A percentile compares a stretch with the other conserved stretches of the same genome.
These are phyloP conservation scores for Gambusia yucatana DNA, from an alignment of 2,797 vertebrate species.

Conservation along the genomic window DNA sequence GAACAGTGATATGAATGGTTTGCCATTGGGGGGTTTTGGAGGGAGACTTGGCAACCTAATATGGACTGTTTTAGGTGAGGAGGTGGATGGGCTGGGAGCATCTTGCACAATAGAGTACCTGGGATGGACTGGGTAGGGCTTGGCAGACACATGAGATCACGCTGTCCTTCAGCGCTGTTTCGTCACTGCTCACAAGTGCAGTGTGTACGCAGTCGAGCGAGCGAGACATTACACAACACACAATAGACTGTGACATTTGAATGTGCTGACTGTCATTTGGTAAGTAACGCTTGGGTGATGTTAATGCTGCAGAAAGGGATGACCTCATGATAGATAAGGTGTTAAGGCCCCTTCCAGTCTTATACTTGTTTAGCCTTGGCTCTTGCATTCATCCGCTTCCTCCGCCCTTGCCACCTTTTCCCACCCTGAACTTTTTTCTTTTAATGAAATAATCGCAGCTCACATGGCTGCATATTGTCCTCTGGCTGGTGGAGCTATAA, in stretches of 20 bases:
- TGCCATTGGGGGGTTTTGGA: constrained; percentile 14
- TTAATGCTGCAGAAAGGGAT: constrained; percentile 74
- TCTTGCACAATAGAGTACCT: constrained; percentile 53
- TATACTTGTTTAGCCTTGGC: constrained; percentile 17
- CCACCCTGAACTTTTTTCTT: not conserved
- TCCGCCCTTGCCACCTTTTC: not conserved
- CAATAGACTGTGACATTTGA: constrained; percentile 79
- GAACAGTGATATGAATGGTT: constrained; percentile 45
- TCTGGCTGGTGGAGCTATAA: constrained; percentile 57
- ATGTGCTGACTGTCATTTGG: constrained; percentile 75
- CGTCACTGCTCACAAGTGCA: constrained; percentile 15
- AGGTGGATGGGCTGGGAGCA: constrained; percentile 25
- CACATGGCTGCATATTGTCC: constrained; percentile 47
- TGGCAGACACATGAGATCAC: constrained; percentile 33
- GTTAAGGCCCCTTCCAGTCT: constrained; percentile 46
- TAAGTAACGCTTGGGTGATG: constrained; percentile 66
- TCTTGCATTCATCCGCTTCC: constrained; percentile 27
- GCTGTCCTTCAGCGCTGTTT: constrained; percentile 21
- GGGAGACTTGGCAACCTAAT: constrained; percentile 60
- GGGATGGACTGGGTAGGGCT: constrained; percentile 28
- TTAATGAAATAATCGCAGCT: constrained; percentile 59
- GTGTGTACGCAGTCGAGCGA: constrained; percentile 18
- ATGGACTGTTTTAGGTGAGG: constrained; percentile 37
- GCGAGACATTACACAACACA: constrained; percentile 67
- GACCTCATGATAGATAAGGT: constrained; percentile 78